Conservation (phyloP, 2,113 vertebrate genomes). For the Calidris pygmaea region DNA sequence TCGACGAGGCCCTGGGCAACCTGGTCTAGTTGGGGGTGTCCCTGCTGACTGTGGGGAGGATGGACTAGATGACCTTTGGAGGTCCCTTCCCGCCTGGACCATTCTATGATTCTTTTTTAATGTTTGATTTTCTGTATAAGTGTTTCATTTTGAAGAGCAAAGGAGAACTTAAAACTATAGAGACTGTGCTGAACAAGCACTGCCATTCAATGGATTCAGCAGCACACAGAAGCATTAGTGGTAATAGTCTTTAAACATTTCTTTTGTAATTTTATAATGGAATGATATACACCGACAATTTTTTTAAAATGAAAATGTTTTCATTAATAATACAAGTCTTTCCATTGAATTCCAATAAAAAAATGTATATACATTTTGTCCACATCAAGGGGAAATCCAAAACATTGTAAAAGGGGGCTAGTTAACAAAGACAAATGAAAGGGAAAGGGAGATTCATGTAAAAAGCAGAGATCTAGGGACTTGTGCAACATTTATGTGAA, state of each 20-base stretch:
- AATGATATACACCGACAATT: neutral
- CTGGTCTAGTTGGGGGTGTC: too few relatives aligned
- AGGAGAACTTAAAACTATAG: neutral
- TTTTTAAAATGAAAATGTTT: neutral
- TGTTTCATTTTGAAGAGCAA: neutral
- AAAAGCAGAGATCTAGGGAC: neutral
- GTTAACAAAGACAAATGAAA: neutral
- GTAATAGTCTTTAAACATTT: neutral
- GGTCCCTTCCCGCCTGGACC: too few relatives aligned
- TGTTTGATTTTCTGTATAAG: neutral
- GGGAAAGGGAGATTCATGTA: neutral
- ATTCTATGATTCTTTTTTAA: neutral
- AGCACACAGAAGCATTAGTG: neutral
- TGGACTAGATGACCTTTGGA: too few relatives aligned
- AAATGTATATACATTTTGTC: neutral
- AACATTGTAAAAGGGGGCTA: neutral
- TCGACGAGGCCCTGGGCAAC: too few relatives aligned
- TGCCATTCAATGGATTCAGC: neutral
- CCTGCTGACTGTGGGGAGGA: too few relatives aligned
- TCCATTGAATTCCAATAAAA: neutral
- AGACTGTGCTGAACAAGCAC: neutral
- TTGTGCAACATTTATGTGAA: neutral
- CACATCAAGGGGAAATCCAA: neutral
- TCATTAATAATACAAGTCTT: neutral
- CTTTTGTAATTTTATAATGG: neutral